These are phyloP conservation scores for Micronisus gabar DNA, from an alignment of 2,113 vertebrate genomes.

Conservation along the genomic window DNA sequence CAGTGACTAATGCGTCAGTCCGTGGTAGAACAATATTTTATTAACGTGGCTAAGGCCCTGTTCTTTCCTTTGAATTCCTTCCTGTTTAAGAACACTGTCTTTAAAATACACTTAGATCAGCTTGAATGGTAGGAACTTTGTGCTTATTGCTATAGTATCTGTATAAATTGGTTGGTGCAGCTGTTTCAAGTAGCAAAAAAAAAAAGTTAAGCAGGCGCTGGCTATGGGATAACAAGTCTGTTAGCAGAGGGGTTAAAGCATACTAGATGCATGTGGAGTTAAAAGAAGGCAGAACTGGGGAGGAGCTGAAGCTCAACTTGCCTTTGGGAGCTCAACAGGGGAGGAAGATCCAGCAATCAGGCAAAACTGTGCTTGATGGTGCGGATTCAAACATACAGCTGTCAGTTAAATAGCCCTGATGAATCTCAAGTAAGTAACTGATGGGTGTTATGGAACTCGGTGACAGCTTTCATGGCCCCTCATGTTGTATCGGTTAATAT, in stretches of 20 bases:
- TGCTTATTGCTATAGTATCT: background rate
- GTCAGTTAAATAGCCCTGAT: background rate
- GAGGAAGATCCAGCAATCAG: background rate
- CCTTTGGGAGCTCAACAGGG: background rate
- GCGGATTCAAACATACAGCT: background rate
- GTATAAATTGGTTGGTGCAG: background rate
- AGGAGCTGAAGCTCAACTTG: background rate
- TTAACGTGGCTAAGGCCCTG: background rate
- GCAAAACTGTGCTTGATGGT: background rate
- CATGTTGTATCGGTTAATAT: background rate
- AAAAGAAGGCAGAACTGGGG: background rate
- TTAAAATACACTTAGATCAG: background rate
- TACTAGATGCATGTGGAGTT: background rate
- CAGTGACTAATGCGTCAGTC: background rate
- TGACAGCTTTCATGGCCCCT: background rate
- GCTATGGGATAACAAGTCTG: background rate
- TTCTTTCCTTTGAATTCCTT: constrained; percentile 38
- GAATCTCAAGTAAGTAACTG: background rate
- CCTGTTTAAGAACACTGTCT: constrained; percentile 10
- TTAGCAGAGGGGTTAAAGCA: background rate
- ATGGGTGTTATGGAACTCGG: background rate
- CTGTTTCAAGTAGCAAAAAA: background rate
- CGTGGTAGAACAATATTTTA: background rate
- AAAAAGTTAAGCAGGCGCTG: background rate
- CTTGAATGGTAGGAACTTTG: background rate